Conservation (phyloP, 2,888 invertebrate species). For the Platycheirus albimanus region DNA sequence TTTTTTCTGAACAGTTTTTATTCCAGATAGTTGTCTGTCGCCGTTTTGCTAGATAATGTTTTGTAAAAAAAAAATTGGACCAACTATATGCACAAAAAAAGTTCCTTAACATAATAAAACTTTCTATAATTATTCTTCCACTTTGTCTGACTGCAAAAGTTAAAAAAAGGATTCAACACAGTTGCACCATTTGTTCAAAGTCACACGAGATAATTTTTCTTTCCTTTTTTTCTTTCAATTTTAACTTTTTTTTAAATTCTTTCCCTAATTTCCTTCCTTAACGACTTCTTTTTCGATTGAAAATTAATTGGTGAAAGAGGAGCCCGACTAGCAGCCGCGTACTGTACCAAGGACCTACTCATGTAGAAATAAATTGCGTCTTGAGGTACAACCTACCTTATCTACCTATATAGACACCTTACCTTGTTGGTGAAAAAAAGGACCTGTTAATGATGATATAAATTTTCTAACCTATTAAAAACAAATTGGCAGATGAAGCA, state of each 20-base stretch:
- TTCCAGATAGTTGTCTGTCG: no score
- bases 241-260: not conserved
- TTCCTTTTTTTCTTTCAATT: not conserved
- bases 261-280: conserved; percentile 19
- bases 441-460: conserved; percentile 56
- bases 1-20: no score
- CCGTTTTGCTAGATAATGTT: no score
- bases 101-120: no score
- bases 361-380: conserved; percentile 28
- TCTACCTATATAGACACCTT: not conserved
- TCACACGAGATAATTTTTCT: conserved; percentile 42
- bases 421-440: conserved; percentile 16
- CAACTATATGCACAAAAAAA: no score
- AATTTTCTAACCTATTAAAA: conserved; percentile 39
- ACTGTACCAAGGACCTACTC: conserved; percentile 11
- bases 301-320: conserved; percentile 65
- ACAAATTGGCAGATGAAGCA: conserved; percentile 35
- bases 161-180: not conserved
- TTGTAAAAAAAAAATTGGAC: no score
- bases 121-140: conserved; percentile 17
- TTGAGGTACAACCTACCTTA: not conserved
- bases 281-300: conserved; percentile 46
- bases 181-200: conserved; percentile 23
- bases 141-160: not conserved
- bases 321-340: not conserved